A percentile compares a stretch with the other conserved stretches of the same genome.
Evolutionary conservation across 1,140 invertebrate genomes (phyloP).

Genomic region (Musca domestica): DNA sequence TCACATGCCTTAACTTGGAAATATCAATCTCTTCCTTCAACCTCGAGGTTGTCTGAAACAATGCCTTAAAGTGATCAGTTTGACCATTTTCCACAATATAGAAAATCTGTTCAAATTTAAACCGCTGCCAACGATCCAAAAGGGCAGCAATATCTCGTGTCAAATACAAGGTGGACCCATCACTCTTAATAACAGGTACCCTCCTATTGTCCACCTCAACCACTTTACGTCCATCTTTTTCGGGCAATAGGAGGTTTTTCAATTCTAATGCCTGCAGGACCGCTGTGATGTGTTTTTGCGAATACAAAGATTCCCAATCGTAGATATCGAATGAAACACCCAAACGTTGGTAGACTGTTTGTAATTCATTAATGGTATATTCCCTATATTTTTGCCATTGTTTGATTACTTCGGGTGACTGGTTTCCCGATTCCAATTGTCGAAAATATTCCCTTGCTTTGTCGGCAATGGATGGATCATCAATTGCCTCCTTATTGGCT

Average conservation of each 20-base stretch:
- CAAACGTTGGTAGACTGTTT: conserved; percentile 72
- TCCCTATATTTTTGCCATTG: conserved; percentile 74
- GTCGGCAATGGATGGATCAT: conserved; percentile 62
- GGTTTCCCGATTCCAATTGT: conserved; percentile 68
- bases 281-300: conserved; percentile 61
- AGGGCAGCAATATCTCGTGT: conserved; percentile 89
- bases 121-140: conserved; percentile 71
- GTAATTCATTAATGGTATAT: conserved; percentile 73
- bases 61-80: conserved; percentile 73
- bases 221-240: conserved; percentile 65
- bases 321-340: conserved; percentile 86
- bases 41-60: conserved; percentile 60
- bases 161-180: conserved; percentile 87
- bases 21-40: conserved; percentile 64
- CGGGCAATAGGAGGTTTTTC: conserved; percentile 59
- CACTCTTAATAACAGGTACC: conserved; percentile 81
- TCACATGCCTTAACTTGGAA: conserved; percentile 71
- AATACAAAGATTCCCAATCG: conserved; percentile 88
- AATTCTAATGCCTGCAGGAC: conserved; percentile 62
- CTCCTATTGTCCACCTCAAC: conserved; percentile 56
- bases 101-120: conserved; percentile 75
- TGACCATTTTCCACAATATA: conserved; percentile 91
- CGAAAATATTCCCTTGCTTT: conserved; percentile 72
- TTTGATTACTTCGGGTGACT: conserved; percentile 53
- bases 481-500: conserved; percentile 70